Conservation (phyloP, 1,140 invertebrate genomes). For the Zeugodacus cucurbitae region DNA sequence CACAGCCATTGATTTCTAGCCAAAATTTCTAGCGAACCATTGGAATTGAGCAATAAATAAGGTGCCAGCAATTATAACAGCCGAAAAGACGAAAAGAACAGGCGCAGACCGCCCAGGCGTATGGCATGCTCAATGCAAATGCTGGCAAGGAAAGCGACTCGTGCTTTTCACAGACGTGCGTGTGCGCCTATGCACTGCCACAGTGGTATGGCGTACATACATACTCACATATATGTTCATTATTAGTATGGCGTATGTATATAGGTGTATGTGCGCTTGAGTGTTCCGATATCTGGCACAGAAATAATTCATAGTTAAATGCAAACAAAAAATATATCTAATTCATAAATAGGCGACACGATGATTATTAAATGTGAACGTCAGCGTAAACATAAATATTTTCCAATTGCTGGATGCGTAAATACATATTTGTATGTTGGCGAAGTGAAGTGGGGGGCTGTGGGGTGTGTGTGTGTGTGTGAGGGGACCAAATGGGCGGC, state of each 20-base stretch:
- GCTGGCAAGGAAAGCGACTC: not conserved
- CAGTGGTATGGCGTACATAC: not conserved
- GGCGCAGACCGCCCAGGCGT: not conserved
- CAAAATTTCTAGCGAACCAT: not conserved
- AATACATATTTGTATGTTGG: not conserved
- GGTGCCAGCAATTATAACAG: not conserved
- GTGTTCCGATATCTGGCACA: not conserved
- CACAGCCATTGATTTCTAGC: not conserved
- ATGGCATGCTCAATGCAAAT: not conserved
- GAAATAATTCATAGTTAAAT: constrained; percentile 23
- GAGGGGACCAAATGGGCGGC: not conserved
- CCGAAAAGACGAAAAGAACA: not conserved
- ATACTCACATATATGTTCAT: not conserved
- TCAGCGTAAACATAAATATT: constrained; percentile 59
- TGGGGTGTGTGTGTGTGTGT: not conserved
- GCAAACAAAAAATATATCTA: constrained; percentile 39
- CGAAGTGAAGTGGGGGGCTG: not conserved
- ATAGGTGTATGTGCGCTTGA: not conserved
- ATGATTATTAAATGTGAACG: constrained; percentile 60
- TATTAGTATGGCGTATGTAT: not conserved
- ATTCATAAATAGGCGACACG: constrained; percentile 28
- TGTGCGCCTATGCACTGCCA: not conserved
- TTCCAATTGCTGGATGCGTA: not conserved
- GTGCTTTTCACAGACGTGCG: not conserved
- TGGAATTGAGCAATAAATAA: not conserved